phyloP scores from a whole-genome alignment of 1,140 invertebrate species.

The Calycopis cecrops region DNA sequence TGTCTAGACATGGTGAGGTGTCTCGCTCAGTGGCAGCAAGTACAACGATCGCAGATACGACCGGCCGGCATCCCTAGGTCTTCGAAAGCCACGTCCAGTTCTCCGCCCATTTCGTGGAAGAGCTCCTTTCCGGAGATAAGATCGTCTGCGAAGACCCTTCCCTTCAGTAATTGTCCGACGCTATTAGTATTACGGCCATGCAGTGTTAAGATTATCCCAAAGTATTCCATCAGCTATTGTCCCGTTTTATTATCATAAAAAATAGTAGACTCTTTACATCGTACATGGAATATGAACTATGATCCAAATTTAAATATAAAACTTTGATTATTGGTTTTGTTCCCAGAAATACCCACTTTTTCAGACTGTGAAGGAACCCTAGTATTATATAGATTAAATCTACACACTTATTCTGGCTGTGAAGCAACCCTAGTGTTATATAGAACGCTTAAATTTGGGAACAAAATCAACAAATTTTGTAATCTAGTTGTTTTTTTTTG shows the following conservation, averaged over 20 bases:
- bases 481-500: not conserved
- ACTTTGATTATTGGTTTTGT: not conserved
- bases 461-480: not conserved
- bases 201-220: slow-evolving; percentile 25
- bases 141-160: slow-evolving; percentile 87
- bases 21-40: slow-evolving; percentile 55
- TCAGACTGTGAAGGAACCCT: no score
- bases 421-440: no score
- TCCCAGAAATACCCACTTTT: no score
- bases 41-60: slow-evolving; percentile 51
- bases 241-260: slow-evolving; percentile 40
- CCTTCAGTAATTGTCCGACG: slow-evolving; percentile 27
- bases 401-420: no score
- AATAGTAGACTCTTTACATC: slow-evolving; percentile 8
- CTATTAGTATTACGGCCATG: slow-evolving; percentile 40
- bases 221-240: slow-evolving; percentile 67
- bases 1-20: slow-evolving; percentile 24
- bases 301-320: slow-evolving; percentile 4
- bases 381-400: no score
- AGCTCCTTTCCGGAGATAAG: slow-evolving; percentile 97
- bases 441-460: no score
- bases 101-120: slow-evolving; percentile 97
- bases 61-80: slow-evolving; percentile 79
- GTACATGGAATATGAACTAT: not conserved
- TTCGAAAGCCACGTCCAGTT: slow-evolving; percentile 96